phyloP scores from a whole-genome alignment of 1,140 invertebrate species.

The Lasioglossum baleicum region DNA sequence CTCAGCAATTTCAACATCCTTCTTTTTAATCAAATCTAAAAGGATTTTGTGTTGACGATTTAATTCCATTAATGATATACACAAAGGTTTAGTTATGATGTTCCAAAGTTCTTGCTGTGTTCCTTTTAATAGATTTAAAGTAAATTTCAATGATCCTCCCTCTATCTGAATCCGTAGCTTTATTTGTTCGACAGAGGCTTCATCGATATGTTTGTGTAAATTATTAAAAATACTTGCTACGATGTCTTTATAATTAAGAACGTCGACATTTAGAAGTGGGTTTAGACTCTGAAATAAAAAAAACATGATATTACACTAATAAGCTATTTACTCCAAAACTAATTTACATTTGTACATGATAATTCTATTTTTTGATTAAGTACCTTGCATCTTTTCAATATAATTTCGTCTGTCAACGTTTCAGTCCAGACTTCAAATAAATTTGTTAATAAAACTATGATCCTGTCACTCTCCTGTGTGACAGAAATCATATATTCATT shows the following conservation, averaged over 20 bases:
- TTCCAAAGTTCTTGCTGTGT: conserved; percentile 64
- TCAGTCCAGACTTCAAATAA: conserved; percentile 68
- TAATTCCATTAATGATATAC: conserved; percentile 58
- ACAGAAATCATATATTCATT: conserved; percentile 61
- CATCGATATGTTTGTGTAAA: conserved; percentile 52
- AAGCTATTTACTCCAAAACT: not conserved
- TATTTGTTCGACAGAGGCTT: conserved; percentile 55
- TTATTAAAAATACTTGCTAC: conserved; percentile 60
- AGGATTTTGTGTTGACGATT: conserved; percentile 59
- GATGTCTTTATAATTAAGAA: conserved; percentile 55
- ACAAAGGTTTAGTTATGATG: conserved; percentile 68
- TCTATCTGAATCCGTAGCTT: conserved; percentile 60
- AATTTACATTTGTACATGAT: not conserved
- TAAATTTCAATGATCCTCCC: conserved; percentile 67
- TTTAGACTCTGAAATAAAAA: conserved; percentile 64
- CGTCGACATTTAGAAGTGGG: conserved; percentile 62
- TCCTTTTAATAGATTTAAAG: conserved; percentile 64
- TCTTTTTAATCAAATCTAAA: conserved; percentile 67
- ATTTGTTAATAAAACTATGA: conserved; percentile 68
- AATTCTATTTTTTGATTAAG: conserved; percentile 1
- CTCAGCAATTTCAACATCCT: conserved; percentile 73
- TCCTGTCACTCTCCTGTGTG: conserved; percentile 40
- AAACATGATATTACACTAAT: not conserved
- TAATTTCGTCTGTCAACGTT: conserved; percentile 58
- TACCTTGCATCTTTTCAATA: conserved; percentile 69